Conservation (phyloP, 2,888 invertebrate genomes). For the Cotesia congregata region DNA sequence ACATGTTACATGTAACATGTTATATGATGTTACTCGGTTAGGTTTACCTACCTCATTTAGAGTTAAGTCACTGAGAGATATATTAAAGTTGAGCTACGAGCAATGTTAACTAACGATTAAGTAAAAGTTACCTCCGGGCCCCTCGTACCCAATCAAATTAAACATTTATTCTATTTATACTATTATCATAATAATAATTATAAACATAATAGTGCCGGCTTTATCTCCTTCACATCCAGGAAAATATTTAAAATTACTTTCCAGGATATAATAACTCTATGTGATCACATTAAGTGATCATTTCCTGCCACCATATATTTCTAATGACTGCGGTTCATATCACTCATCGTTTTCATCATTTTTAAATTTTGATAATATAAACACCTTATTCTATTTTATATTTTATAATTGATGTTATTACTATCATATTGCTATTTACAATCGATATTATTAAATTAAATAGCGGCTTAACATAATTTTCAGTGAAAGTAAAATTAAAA, state of each 20-base stretch:
- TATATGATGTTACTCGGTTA: neutral
- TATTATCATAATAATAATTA: too few species aligned
- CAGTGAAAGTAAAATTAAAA: too few species aligned
- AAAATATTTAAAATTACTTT: slow-evolving; percentile 32
- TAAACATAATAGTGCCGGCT: neutral
- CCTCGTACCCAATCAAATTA: neutral
- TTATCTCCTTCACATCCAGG: slow-evolving; percentile 12
- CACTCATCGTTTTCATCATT: neutral
- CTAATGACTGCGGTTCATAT: neutral
- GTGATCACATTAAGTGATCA: slow-evolving; percentile 9
- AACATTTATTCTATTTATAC: neutral
- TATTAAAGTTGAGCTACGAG: neutral
- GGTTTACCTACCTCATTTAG: neutral
- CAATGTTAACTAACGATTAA: neutral
- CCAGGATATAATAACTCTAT: slow-evolving; percentile 28
- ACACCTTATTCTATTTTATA: neutral
- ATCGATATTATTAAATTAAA: too few species aligned
- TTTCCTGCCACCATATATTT: slow-evolving; percentile 6
- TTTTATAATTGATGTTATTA: neutral
- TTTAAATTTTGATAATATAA: neutral
- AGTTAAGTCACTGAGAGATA: neutral
- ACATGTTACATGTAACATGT: neutral
- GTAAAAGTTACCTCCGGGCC: neutral
- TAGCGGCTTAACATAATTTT: too few species aligned
- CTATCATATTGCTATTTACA: neutral